These are phyloP conservation scores for Entomobrya proxima DNA, from an alignment of 2,888 invertebrate genomes.

Conservation along the genomic window DNA sequence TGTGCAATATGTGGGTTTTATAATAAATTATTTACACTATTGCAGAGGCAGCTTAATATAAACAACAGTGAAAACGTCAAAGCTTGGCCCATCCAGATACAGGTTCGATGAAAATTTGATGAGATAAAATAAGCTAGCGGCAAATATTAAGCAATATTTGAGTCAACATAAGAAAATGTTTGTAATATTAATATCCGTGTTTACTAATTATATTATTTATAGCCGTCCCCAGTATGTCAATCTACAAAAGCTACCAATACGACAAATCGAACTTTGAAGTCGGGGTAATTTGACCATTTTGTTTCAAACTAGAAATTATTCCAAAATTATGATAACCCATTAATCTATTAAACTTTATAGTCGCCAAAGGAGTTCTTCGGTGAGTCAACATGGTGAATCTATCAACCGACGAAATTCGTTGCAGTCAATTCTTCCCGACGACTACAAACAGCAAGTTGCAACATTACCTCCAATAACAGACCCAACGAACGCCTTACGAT, in stretches of 20 bases:
- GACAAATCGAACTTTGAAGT: conserved; percentile 2
- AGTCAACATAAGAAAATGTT: too few species aligned
- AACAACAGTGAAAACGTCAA: conserved; percentile 1
- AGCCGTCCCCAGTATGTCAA: not conserved
- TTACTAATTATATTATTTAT: not conserved
- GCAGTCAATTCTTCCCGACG: conserved; percentile 66
- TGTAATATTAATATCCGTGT: too few species aligned
- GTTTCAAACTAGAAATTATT: not conserved
- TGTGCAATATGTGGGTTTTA: too few species aligned
- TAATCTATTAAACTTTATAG: conserved; percentile 3
- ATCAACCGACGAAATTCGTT: conserved; percentile 49
- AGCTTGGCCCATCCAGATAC: conserved; percentile 12
- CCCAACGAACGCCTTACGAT: not conserved
- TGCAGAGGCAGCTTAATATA: conserved; percentile 56
- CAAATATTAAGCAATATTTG: too few species aligned
- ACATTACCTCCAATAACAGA: conserved; percentile 69
- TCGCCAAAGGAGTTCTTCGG: conserved; percentile 64
- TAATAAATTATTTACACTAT: conserved; percentile 2
- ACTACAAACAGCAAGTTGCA: conserved; percentile 70
- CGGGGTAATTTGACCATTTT: conserved; percentile 36
- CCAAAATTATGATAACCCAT: not conserved
- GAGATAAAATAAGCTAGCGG: not conserved
- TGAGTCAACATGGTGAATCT: conserved; percentile 20
- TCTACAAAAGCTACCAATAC: not conserved
- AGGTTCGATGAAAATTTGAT: not conserved